Evolutionary conservation across 2,797 vertebrate species (phyloP).

Genomic region (Molothrus ater): DNA sequence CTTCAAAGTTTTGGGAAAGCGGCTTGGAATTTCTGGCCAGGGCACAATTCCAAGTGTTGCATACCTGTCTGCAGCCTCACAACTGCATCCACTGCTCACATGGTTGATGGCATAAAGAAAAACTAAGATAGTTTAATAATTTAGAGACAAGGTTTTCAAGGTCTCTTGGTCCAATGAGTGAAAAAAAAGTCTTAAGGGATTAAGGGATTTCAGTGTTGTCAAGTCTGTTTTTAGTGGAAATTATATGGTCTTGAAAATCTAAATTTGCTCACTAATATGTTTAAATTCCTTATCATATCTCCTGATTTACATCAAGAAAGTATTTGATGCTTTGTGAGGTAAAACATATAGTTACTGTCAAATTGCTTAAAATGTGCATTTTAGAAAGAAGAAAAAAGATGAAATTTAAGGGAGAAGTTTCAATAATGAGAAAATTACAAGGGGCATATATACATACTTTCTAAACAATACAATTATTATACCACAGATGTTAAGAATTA

Average conservation of each 20-base stretch:
- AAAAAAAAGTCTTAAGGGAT: not conserved
- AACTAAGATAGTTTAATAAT: not conserved
- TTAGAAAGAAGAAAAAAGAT: not conserved
- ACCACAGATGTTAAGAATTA: not conserved
- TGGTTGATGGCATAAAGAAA: not conserved
- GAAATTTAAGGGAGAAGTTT: not conserved
- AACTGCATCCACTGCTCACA: not conserved
- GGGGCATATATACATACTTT: not conserved
- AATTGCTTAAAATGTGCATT: not conserved
- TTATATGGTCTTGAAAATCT: not conserved
- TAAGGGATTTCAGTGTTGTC: not conserved
- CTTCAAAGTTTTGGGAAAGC: conserved; percentile 44
- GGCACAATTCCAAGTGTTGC: conserved; percentile 33
- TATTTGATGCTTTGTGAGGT: not conserved
- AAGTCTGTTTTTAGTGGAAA: not conserved
- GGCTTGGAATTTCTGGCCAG: conserved; percentile 53
- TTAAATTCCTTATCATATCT: not conserved
- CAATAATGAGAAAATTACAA: not conserved
- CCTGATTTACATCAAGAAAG: not conserved
- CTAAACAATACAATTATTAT: not conserved
- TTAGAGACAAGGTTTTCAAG: not conserved
- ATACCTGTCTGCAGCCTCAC: conserved; percentile 27
- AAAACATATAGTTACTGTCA: not conserved
- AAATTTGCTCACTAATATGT: not conserved
- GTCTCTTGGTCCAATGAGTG: not conserved